A percentile compares a stretch with the other conserved stretches of the same genome.
Conservation (phyloP, 2,888 invertebrate species). For the Antheraea yamamai region DNA sequence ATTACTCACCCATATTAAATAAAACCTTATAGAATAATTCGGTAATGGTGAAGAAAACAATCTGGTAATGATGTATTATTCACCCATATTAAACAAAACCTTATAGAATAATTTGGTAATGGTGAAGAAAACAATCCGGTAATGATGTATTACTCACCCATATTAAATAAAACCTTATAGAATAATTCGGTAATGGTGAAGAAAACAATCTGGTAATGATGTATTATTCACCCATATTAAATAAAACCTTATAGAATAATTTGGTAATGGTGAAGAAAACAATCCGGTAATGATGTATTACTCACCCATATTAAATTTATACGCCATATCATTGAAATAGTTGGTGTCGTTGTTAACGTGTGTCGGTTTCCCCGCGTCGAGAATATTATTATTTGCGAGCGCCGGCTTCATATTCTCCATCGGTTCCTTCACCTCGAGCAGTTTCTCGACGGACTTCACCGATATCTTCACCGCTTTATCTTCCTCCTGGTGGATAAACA, state of each 20-base stretch:
- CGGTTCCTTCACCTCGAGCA: slow-evolving; percentile 37
- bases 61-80: no score
- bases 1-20: no score
- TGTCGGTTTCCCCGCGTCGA: slow-evolving; percentile 12
- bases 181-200: no score
- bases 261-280: neutral
- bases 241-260: neutral
- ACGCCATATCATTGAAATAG: slow-evolving; percentile 45
- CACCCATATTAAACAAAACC: no score
- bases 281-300: slow-evolving; percentile 3
- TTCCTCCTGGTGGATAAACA: slow-evolving; percentile 34
- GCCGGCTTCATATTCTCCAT: slow-evolving; percentile 29
- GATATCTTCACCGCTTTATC: slow-evolving; percentile 57
- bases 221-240: no score
- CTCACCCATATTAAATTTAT: slow-evolving; percentile 54
- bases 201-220: no score
- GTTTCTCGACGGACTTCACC: slow-evolving; percentile 64
- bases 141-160: no score
- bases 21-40: no score
- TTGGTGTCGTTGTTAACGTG: slow-evolving; percentile 30
- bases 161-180: no score
- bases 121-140: no score
- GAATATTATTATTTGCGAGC: slow-evolving; percentile 15
- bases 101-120: no score
- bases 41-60: no score